Evolutionary conservation across 2,888 invertebrate species (phyloP), one percentile per base, ranked within the genome.

Genomic region (Folsomia manolachei): DNA sequence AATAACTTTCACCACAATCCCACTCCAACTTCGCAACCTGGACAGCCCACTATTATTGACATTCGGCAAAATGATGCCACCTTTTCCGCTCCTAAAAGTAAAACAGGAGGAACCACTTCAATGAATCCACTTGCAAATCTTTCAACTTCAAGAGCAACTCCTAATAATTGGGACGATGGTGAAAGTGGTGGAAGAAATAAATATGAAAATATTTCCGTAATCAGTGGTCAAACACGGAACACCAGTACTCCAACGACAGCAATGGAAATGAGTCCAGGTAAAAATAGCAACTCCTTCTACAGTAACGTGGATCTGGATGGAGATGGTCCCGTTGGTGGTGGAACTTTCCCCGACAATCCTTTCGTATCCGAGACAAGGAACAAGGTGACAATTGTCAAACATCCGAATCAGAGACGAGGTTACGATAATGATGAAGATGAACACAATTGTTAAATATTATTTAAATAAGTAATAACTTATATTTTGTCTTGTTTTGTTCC

Each of bases 21-120:
- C 19, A 7, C 56, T 19, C 7, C 56, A 19, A 21, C 56, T 19
- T 19, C 56, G 21, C 56, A 21, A 18, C 56, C 56, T 4, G n/a
- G 7, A 14, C 56, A 19, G 7, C 56, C 56, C 7, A 56, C 56
- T 14, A 19, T 56, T 56, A 56, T 56, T 19, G 56, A 56, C 56
- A 56, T 56, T 56, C 56, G 56, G 4, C 56, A 56, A 56, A 56
- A 56, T 19, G n/a, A 56, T n/a, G 56, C 18, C 56, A 56, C 56
- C 7, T 14, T 14, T 4, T 9, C 56, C 19, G n/a, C 7, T 9
- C 4, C 7, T 39, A 9, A 4, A n/a, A 14, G 11, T n/a, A 14
- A 7, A 4, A 39, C 39, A 4, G 39, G 39, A 4, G 14, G 14
- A 39, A 14, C 14, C 14, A 9, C 39, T 4, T 14, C 39, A 9